Base-by-base conservation (phyloP, 2,888 invertebrate species). In the Troides aeacus region DNA sequence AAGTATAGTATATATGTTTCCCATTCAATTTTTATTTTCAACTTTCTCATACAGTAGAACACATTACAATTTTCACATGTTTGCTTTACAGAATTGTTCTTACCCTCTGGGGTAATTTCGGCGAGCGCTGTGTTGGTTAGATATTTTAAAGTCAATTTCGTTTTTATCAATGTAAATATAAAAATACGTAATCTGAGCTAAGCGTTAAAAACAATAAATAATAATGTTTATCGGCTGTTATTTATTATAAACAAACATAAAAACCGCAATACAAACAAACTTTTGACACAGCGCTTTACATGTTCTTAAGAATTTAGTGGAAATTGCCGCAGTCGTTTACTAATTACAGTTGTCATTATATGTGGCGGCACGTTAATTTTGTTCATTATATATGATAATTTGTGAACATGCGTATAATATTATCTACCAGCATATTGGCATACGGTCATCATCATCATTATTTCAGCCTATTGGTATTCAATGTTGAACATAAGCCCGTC, bases 311-410 rank as follows among this genome's bases (percentile, higher is more conserved):
- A 58, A 61, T n/a, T 21, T 30, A 21, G 30, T 64, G 65, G 58
- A 66, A 66, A 69, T 58, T 66, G 62, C 65, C 62, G 58, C 21
- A 17, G 21, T 36, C 21, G 57, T 69, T 62, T 36, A 12, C 58
- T 69, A 65, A 69, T 62, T 23, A 18, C 23, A 23, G 30, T 62
- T 23, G 18, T 62, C 30, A 50, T 65, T 67, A 62, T 61, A 61
- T 46, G 42, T 50, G 62, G 53, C 18, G 24, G n/a, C 17, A 57
- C 57, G 50, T 64, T 69, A 57, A 39, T 56, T 64, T 24, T 60
- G 36, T 68, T 64, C 42, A 64, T 50, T 56, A 69, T 50, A n/a
- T 58, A 15, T 59, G 46, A 58, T 46, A 30, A 59, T 46, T 59
- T 59, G 46, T 60, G 21, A 46, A 23, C 18, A 39, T 66, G 46